A percentile compares a stretch with the other conserved stretches of the same genome.
phyloP scores from a whole-genome alignment of 1,140 invertebrate genomes.

The Macrocentrus cingulum region DNA sequence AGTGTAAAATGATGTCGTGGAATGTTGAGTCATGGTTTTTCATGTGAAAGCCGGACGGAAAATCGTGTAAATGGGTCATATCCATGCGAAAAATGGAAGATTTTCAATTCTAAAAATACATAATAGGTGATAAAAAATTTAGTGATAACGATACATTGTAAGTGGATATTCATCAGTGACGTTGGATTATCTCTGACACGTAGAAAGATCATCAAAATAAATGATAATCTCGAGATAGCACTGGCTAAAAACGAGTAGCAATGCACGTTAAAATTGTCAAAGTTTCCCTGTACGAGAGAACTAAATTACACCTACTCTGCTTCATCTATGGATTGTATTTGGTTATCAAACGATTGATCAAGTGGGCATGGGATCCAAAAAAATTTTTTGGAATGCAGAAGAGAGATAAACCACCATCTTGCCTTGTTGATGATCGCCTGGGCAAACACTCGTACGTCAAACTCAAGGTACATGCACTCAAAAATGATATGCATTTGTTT shows the following conservation, averaged over 20 bases:
- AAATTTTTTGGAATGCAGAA: conserved; percentile 50
- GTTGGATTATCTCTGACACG: no score
- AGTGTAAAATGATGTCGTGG: conserved; percentile 9
- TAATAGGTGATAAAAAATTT: no score
- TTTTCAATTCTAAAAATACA: no score
- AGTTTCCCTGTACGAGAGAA: conserved; percentile 53
- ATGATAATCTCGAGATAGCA: no score
- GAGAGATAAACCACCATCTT: conserved; percentile 64
- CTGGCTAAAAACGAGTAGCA: no score
- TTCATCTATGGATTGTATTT: conserved; percentile 60
- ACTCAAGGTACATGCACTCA: conserved; percentile 61
- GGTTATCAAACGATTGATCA: conserved; percentile 54
- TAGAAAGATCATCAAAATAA: no score
- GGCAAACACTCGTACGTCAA: conserved; percentile 69
- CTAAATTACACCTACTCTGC: conserved; percentile 58
- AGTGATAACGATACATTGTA: no score
- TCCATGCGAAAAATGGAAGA: no score
- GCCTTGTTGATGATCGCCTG: conserved; percentile 62
- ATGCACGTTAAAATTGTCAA: conserved; percentile 50
- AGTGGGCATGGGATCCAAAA: conserved; percentile 60
- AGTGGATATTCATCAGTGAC: no score
- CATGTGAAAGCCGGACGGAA: no score
- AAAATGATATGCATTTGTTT: conserved; percentile 11
- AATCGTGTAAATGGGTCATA: no score
- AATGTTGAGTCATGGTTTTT: no score